Percentiles rank a stretch among this genome's conserved stretches.
Evolutionary conservation across 2,797 vertebrate species (phyloP).

Genomic region (Esox masquinongy): DNA sequence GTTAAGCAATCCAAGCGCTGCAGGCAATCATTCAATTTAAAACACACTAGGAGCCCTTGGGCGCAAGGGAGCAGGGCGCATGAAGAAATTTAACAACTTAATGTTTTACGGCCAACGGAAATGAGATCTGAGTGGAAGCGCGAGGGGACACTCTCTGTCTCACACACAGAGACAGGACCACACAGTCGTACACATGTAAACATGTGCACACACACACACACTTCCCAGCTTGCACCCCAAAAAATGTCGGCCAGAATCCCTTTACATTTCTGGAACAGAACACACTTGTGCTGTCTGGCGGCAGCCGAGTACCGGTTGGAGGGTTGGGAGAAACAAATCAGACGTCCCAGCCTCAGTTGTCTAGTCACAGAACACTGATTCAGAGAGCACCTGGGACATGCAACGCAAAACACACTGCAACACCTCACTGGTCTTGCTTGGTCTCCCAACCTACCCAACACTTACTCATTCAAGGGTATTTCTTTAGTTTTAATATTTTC

Average conservation of each 20-base stretch:
- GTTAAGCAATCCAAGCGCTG: constrained; percentile 79
- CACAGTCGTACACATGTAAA: not conserved
- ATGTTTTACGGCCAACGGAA: constrained; percentile 74
- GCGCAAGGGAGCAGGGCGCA: constrained; percentile 66
- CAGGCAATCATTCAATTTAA: constrained; percentile 83
- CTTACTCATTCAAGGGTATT: too few species aligned
- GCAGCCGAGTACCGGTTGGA: constrained; percentile 8
- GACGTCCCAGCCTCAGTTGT: constrained; percentile 4
- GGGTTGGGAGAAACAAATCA: constrained; percentile 41
- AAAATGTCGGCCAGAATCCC: constrained; percentile 20
- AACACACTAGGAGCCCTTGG: constrained; percentile 72
- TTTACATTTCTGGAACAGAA: constrained; percentile 32
- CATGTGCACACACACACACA: constrained; percentile 25
- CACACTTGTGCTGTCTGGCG: constrained; percentile 7
- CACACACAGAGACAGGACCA: not conserved
- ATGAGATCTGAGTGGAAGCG: constrained; percentile 66
- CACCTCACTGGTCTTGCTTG: constrained; percentile 2
- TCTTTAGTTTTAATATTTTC: too few species aligned
- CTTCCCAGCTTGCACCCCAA: not conserved
- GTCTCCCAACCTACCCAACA: not conserved
- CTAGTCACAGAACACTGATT: not conserved
- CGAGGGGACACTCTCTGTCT: constrained; percentile 15
- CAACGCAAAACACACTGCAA: not conserved
- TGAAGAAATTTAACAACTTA: constrained; percentile 80
- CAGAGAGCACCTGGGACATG: not conserved